phyloP scores from a whole-genome alignment of 2,113 vertebrate species.

The Bubalus kerabau region DNA sequence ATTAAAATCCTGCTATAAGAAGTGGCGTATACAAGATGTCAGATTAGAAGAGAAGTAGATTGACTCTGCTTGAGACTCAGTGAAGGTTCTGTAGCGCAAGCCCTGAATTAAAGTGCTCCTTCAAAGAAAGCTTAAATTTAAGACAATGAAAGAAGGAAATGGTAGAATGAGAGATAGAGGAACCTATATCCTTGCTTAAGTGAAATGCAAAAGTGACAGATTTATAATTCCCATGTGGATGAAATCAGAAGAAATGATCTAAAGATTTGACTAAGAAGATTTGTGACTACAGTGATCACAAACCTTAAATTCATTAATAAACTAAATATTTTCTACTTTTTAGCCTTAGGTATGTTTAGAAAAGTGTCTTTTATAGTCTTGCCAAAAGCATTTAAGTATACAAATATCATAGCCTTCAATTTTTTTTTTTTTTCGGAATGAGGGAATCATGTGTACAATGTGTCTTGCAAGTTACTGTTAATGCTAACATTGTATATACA shows the following conservation, averaged over 20 bases:
- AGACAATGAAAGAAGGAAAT: not conserved
- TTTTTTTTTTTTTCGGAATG: not conserved
- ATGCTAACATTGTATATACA: not conserved
- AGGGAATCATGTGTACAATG: not conserved
- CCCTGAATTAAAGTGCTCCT: not conserved
- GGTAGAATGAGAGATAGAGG: not conserved
- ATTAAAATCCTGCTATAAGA: not conserved
- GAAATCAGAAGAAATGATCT: not conserved
- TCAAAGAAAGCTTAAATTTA: not conserved
- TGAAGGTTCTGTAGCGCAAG: not conserved
- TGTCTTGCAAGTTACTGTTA: not conserved
- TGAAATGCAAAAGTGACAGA: not conserved
- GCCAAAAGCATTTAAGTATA: not conserved
- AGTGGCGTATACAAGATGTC: rapidly evolving
- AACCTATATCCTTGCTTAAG: not conserved
- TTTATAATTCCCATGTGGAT: not conserved
- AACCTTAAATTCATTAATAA: not conserved
- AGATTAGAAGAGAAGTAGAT: not conserved
- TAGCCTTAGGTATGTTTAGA: not conserved
- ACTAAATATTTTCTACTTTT: not conserved
- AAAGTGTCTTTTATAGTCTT: not conserved
- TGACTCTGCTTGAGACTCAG: not conserved
- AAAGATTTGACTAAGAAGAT: not conserved
- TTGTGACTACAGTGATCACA: not conserved
- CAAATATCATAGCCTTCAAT: no score